Conservation (phyloP, 2,888 invertebrate species). For the Thymelicus sylvestris region DNA sequence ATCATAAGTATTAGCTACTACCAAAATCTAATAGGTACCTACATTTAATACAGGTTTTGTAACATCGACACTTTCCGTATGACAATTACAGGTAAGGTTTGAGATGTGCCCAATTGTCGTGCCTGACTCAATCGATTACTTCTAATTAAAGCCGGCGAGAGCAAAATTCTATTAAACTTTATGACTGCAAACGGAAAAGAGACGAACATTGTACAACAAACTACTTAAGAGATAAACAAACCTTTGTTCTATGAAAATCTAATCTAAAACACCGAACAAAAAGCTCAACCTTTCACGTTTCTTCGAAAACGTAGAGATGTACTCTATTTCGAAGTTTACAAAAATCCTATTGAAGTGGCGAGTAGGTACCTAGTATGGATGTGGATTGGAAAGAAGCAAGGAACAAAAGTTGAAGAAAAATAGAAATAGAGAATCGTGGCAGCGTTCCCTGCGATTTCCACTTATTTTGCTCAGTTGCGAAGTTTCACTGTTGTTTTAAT, state of each 20-base stretch:
- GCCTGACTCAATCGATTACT: too few species aligned
- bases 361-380: not conserved
- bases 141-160: too few species aligned
- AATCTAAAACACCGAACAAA: not conserved
- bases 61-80: too few species aligned
- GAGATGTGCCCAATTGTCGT: too few species aligned
- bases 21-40: too few species aligned
- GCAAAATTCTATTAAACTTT: too few species aligned
- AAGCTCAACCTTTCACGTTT: not conserved
- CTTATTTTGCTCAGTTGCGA: conserved; percentile 8
- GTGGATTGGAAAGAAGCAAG: not conserved
- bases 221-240: not conserved
- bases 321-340: conserved; percentile 9
- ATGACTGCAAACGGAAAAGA: too few species aligned
- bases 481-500: conserved; percentile 1
- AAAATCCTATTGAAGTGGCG: conserved; percentile 9
- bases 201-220: not conserved
- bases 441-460: not conserved
- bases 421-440: conserved; percentile 2
- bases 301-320: not conserved
- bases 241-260: conserved; percentile 5
- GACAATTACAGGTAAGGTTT: too few species aligned
- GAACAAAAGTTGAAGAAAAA: conserved; percentile 8
- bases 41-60: too few species aligned
- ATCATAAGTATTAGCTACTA: too few species aligned